Evolutionary conservation across 2,797 vertebrate genomes (phyloP), one percentile per base, ranked within the genome.

Genomic region (Propithecus perrieri): DNA sequence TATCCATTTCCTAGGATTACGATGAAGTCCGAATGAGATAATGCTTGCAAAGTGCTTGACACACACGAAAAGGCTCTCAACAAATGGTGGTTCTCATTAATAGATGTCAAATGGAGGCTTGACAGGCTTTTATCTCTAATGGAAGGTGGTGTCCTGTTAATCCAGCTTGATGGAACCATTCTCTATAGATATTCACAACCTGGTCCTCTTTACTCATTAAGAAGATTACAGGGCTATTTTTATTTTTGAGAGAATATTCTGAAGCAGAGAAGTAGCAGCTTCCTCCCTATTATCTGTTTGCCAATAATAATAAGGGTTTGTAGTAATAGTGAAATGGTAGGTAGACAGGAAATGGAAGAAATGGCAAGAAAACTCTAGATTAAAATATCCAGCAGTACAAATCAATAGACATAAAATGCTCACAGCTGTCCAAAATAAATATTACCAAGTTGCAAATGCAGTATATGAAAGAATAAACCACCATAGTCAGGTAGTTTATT

Each of bases 351-450:
- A 80, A 53, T 18, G 50, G 55, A 89, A 92, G 69, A 91, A 78
- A 67, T 10, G 28, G 69, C 10, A 50, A 92, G 74, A 69, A 94
- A 80, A 85, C 6, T 71, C 74, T 41, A 28, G 72, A 74, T 71
- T 85, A 91, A 72, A 88, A 85, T 90, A 83, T 22, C 38, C 26
- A 57, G 2, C 18, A 88, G 1, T 46, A 63, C 43, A 63, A 65
- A 43, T 18, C 3, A 11, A 85, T 22, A 85, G 43, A 91, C 14
- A 46, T 50, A 72, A 75, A 93, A 80, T 24, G 59, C 6, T 38
- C n/a, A 72, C 22, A 81, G 55, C 11, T 94, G 85, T 89, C 20
- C 48, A 43, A 85, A 91, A 79, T 43, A 95, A 85, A 55, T 91
- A 87, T 48, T 55, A 30, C n/a, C 59, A 59, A 91, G 14, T 89